Evolutionary conservation across 2,888 invertebrate species (phyloP).

Genomic region (Stictocephala bisonia): DNA sequence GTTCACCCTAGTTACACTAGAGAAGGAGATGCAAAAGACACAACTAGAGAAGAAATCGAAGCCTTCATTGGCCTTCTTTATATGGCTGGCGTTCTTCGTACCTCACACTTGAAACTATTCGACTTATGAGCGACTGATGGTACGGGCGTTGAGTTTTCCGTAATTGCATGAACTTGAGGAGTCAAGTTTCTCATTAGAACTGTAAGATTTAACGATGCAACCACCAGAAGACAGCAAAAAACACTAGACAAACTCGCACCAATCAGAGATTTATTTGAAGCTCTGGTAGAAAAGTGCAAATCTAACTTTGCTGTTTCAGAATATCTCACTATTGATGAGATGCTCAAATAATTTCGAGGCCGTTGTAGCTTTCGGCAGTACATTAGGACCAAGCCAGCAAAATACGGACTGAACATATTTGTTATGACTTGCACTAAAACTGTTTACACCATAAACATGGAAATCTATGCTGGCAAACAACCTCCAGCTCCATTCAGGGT

Average conservation of each 20-base stretch:
- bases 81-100: constrained; percentile 18
- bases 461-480: too few relatives aligned
- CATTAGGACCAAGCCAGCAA: constrained; percentile 60
- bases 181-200: constrained; percentile 37
- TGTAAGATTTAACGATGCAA: constrained; percentile 40
- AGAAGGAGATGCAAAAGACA: constrained; percentile 20
- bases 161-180: constrained; percentile 38
- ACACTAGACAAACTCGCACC: constrained; percentile 56
- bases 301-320: constrained; percentile 51
- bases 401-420: constrained; percentile 61
- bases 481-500: constrained; percentile 50
- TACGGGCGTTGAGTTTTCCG: constrained; percentile 43
- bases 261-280: constrained; percentile 58
- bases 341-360: constrained; percentile 58
- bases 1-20: not conserved
- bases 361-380: too few relatives aligned
- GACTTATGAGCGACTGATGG: constrained; percentile 47
- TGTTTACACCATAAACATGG: too few relatives aligned
- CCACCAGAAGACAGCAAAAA: constrained; percentile 54
- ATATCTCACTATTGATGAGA: constrained; percentile 58
- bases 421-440: constrained; percentile 53
- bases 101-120: constrained; percentile 50
- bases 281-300: constrained; percentile 60
- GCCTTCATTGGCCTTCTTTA: constrained; percentile 57
- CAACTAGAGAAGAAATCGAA: constrained; percentile 50